Percentiles rank a stretch among this genome's conserved stretches.
Evolutionary conservation across 1,140 invertebrate genomes (phyloP).

Genomic region (Apis laboriosa): DNA sequence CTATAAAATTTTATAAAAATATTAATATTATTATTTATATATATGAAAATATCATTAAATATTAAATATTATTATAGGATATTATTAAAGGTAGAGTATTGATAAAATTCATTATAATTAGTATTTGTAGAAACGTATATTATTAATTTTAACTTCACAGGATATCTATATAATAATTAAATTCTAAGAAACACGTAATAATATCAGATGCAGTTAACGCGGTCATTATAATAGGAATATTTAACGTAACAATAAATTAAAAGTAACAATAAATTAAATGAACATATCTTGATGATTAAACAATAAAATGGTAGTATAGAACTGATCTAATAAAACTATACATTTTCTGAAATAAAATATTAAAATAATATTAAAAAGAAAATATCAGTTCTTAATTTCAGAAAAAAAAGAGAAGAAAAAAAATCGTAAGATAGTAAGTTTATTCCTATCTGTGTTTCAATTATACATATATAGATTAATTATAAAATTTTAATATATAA

Average conservation of each 20-base stretch:
- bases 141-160: conserved; percentile 19
- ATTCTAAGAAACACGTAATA: not conserved
- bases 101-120: not conserved
- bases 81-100: no score
- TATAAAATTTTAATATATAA: not conserved
- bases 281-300: not conserved
- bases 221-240: conserved; percentile 3
- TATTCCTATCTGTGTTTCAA: not conserved
- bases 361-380: not conserved
- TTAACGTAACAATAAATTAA: not conserved
- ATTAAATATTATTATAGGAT: not conserved
- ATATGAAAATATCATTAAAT: no score
- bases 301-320: not conserved
- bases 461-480: no score
- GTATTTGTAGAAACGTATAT: not conserved
- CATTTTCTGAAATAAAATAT: not conserved
- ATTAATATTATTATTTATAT: not conserved
- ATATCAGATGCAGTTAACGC: not conserved
- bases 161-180: conserved; percentile 1
- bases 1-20: not conserved
- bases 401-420: not conserved
- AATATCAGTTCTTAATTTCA: not conserved
- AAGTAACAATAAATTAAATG: not conserved
- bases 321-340: not conserved
- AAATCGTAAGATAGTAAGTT: not conserved